phyloP scores from a whole-genome alignment of 2,113 vertebrate species.

The Tragelaphus scriptus region DNA sequence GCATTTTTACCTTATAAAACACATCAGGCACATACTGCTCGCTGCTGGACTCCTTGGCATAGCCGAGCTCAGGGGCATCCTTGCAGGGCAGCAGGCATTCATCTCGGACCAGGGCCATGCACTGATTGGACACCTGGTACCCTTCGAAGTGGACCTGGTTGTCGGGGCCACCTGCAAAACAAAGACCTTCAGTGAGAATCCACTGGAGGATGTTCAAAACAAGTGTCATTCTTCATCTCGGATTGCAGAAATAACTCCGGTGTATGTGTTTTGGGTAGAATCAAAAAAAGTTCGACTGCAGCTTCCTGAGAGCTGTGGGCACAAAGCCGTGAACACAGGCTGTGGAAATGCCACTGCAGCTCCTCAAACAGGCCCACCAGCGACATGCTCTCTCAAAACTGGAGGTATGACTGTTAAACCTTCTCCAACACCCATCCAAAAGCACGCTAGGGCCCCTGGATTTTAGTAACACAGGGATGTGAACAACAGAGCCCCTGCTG shows the following conservation, averaged over 20 bases:
- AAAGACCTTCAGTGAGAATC: background rate
- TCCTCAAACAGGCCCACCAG: background rate
- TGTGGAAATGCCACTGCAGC: rapidly evolving
- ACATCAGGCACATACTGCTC: conserved; percentile 99
- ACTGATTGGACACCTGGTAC: conserved; percentile 99
- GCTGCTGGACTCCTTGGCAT: conserved; percentile 95
- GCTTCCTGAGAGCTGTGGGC: rapidly evolving
- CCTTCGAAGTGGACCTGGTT: conserved; percentile 99
- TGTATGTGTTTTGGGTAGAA: no score
- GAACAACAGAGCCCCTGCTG: background rate
- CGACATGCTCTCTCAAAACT: rapidly evolving
- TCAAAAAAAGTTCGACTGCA: rapidly evolving
- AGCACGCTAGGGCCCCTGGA: background rate
- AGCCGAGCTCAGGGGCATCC: conserved; percentile 94
- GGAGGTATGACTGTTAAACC: background rate
- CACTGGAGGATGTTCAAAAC: rapidly evolving
- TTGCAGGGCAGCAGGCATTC: conserved; percentile 96
- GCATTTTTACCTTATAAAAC: conserved; percentile 91
- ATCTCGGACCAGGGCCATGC: conserved; percentile 97
- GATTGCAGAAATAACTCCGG: background rate
- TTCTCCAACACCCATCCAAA: rapidly evolving
- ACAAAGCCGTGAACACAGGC: rapidly evolving
- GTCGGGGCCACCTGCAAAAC: conserved; percentile 91
- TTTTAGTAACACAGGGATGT: background rate
- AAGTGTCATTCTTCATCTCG: background rate